A percentile compares a stretch with the other conserved stretches of the same genome.
Conservation (phyloP, 2,113 vertebrate genomes). For the Microcebus ravelobensis region DNA sequence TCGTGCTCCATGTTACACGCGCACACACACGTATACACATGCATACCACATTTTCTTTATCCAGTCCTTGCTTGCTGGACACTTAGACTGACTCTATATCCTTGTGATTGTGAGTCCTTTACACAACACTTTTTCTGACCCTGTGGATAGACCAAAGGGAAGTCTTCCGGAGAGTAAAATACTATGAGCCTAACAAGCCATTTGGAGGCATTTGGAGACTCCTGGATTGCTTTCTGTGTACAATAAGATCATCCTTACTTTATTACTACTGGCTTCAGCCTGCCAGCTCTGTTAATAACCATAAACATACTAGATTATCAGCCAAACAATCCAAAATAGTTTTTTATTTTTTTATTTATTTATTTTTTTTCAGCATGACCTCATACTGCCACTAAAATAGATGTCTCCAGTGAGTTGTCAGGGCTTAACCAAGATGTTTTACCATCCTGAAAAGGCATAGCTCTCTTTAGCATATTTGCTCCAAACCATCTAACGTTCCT, state of each 20-base stretch:
- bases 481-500: neutral
- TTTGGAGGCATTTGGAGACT: neutral
- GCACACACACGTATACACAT: too few relatives aligned
- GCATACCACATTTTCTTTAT: too few relatives aligned
- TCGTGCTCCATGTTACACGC: too few relatives aligned
- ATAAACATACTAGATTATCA: neutral
- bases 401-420: neutral
- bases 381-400: too few relatives aligned
- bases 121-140: neutral
- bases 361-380: too few relatives aligned
- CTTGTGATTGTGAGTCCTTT: neutral
- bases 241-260: neutral
- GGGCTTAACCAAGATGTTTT: neutral
- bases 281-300: neutral
- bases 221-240: neutral
- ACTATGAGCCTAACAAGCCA: neutral
- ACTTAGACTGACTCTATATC: too few relatives aligned
- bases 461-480: neutral
- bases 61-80: too few relatives aligned
- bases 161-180: neutral
- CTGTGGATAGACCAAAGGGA: neutral
- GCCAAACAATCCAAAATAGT: neutral
- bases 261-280: neutral
- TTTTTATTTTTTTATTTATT: too few relatives aligned
- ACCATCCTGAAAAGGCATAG: neutral